Percentiles rank a stretch among this genome's conserved stretches.
phyloP scores from a whole-genome alignment of 2,888 invertebrate species.

The Thyatira batis region DNA sequence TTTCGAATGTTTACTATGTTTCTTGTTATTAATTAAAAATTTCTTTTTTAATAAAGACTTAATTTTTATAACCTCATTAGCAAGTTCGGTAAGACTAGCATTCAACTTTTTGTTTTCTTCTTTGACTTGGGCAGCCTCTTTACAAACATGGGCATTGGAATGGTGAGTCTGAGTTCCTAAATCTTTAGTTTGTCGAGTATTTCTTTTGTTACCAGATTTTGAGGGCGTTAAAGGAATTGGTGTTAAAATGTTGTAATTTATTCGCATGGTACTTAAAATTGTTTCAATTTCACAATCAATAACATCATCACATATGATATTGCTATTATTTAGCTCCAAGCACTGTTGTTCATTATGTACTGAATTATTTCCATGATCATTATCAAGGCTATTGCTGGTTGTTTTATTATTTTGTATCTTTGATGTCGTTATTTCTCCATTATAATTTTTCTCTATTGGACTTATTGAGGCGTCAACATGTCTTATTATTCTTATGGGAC shows the following conservation, averaged over 20 bases:
- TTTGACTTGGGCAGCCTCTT: conserved; percentile 33
- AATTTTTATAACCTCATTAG: conserved; percentile 35
- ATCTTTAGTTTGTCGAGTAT: conserved; percentile 4
- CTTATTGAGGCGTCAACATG: conserved; percentile 8
- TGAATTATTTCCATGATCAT: conserved; percentile 7
- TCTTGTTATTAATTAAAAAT: background rate
- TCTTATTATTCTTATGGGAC: conserved; percentile 1
- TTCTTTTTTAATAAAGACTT: conserved; percentile 29
- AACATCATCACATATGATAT: conserved; percentile 30
- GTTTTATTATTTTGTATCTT: conserved; percentile 14
- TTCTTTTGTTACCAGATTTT: conserved; percentile 17
- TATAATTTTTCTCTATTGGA: conserved; percentile 6
- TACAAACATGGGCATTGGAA: conserved; percentile 13
- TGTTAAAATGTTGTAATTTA: conserved; percentile 45
- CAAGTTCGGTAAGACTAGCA: conserved; percentile 27
- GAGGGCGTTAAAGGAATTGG: conserved; percentile 60
- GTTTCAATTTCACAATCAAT: conserved; percentile 58
- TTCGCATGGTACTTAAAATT: conserved; percentile 57
- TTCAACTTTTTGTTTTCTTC: conserved; percentile 38
- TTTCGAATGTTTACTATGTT: background rate
- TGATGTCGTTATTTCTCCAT: conserved; percentile 19
- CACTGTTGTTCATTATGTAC: conserved; percentile 35
- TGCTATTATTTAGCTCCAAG: conserved; percentile 51
- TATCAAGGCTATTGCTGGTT: conserved; percentile 13
- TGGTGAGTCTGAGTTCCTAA: conserved; percentile 8